phyloP scores from a whole-genome alignment of 1,140 invertebrate species.

The Polyergus mexicanus region DNA sequence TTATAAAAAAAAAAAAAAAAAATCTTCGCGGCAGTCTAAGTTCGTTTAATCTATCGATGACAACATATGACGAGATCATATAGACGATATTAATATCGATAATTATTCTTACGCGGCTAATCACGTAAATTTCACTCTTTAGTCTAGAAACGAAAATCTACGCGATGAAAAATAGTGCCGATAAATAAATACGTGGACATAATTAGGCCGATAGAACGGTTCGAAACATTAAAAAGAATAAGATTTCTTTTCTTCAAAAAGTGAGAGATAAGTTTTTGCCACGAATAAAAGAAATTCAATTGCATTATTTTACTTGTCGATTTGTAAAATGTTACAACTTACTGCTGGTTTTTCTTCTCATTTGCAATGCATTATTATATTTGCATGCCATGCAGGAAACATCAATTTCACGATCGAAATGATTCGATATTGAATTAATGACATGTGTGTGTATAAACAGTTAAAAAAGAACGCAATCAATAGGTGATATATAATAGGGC shows the following conservation, averaged over 20 bases:
- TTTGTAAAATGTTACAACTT: neutral
- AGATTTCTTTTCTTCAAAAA: neutral
- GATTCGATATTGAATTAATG: neutral
- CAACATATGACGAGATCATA: constrained; percentile 1
- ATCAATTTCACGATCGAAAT: constrained; percentile 2
- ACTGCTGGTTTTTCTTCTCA: neutral
- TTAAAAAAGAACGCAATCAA: constrained; percentile 29
- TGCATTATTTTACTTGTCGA: neutral
- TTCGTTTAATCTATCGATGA: constrained; percentile 34
- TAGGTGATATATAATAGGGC: constrained; percentile 20
- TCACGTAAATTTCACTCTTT: neutral
- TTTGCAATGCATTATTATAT: neutral
- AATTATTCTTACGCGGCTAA: neutral
- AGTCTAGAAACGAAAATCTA: constrained; percentile 13
- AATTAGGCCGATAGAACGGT: neutral
- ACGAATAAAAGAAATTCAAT: neutral
- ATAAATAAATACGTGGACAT: neutral
- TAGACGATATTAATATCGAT: constrained; percentile 12
- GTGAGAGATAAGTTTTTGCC: neutral
- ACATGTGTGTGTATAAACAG: neutral
- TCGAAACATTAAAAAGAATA: neutral
- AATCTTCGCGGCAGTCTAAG: constrained; percentile 27
- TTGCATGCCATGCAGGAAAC: neutral
- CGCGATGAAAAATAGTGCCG: neutral
- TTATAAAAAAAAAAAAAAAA: constrained; percentile 37